Evolutionary conservation across 2,113 vertebrate species (phyloP).

Genomic region (Procavia capensis): DNA sequence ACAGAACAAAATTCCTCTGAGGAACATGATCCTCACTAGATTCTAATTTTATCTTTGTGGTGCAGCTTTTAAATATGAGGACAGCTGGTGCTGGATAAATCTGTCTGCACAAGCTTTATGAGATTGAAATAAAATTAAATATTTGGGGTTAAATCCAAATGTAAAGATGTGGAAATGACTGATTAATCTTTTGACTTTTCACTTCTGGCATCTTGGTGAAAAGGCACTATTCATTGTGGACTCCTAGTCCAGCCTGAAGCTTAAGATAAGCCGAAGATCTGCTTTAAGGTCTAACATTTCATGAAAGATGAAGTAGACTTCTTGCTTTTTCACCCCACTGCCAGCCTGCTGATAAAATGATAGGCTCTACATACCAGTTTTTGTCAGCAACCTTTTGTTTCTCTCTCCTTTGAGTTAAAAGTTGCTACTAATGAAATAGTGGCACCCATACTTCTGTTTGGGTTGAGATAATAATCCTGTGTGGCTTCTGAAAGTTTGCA

Average conservation of each 20-base stretch:
- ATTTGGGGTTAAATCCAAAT: conserved; percentile 79
- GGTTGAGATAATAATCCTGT: conserved; percentile 42
- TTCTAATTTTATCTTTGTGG: conserved; percentile 86
- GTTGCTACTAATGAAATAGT: conserved; percentile 58
- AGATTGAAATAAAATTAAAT: conserved; percentile 76
- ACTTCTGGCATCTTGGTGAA: conserved; percentile 55
- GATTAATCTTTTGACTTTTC: conserved; percentile 61
- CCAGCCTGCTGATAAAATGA: not conserved
- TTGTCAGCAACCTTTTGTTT: conserved; percentile 60
- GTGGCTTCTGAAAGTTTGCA: conserved; percentile 61
- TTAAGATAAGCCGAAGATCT: conserved; percentile 29
- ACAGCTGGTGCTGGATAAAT: conserved; percentile 87
- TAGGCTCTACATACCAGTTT: conserved; percentile 53
- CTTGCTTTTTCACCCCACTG: conserved; percentile 49
- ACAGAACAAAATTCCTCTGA: conserved; percentile 38
- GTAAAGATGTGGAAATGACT: conserved; percentile 69
- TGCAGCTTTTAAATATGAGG: conserved; percentile 84
- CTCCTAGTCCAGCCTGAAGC: not conserved
- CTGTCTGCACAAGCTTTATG: conserved; percentile 71
- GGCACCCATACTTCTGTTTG: conserved; percentile 37
- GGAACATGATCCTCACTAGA: conserved; percentile 83
- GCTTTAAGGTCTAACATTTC: not conserved
- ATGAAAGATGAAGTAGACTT: conserved; percentile 26
- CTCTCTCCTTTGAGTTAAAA: conserved; percentile 54
- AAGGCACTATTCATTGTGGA: not conserved